A percentile compares a stretch with the other conserved stretches of the same genome.
Evolutionary conservation across 2,888 invertebrate species (phyloP).

Genomic region (Lycaena phlaeas): DNA sequence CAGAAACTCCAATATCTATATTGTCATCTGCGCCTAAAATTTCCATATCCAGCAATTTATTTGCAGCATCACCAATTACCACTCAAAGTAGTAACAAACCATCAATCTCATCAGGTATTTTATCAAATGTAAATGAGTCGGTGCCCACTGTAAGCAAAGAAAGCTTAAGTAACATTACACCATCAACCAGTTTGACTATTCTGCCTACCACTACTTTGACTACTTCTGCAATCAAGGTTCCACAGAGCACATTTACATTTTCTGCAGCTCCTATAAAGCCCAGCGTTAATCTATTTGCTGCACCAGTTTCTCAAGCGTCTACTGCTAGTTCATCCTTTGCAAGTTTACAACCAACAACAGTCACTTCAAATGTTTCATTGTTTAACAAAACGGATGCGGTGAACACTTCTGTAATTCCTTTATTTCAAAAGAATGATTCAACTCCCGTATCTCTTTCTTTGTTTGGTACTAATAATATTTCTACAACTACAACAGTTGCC

Average conservation of each 20-base stretch:
- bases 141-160: neutral
- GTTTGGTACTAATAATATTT: slow-evolving; percentile 27
- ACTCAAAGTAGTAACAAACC: slow-evolving; percentile 10
- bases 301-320: slow-evolving; percentile 18
- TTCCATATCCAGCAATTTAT: neutral
- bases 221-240: slow-evolving; percentile 17
- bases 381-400: slow-evolving; percentile 19
- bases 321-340: slow-evolving; percentile 21
- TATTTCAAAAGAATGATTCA: slow-evolving; percentile 28
- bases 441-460: slow-evolving; percentile 21
- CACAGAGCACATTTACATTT: slow-evolving; percentile 27
- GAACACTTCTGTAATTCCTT: slow-evolving; percentile 20
- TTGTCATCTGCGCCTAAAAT: neutral
- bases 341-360: slow-evolving; percentile 13
- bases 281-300: slow-evolving; percentile 23
- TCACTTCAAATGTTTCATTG: slow-evolving; percentile 16
- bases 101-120: neutral
- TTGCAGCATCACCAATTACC: neutral
- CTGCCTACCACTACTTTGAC: slow-evolving; percentile 11
- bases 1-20: neutral
- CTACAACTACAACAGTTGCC: slow-evolving; percentile 16
- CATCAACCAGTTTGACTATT: neutral
- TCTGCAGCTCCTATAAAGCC: slow-evolving; percentile 18
- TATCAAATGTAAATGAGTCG: no score
- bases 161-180: neutral